Conservation (phyloP, 2,797 vertebrate genomes). For the Pseudomugil gertrudae region DNA sequence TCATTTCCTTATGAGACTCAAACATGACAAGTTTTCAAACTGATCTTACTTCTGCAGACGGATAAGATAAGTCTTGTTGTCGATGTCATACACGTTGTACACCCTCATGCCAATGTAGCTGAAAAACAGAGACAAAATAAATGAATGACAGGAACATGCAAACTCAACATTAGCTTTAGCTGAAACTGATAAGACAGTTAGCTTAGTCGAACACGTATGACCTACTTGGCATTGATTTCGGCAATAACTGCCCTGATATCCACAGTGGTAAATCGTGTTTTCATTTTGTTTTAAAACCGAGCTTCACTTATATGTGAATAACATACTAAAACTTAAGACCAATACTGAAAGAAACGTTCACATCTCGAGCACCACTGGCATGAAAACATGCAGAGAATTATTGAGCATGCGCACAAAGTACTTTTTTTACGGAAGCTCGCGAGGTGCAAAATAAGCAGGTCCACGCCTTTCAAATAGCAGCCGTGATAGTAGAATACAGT, state of each 20-base stretch:
- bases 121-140: constrained; percentile 17
- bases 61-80: constrained; percentile 97
- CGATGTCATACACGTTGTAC: constrained; percentile 97
- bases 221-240: constrained; percentile 91
- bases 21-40: constrained; percentile 11
- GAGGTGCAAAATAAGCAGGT: constrained; percentile 20
- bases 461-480: constrained; percentile 45
- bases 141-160: constrained; percentile 12
- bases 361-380: constrained; percentile 31
- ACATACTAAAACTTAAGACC: neutral
- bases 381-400: constrained; percentile 4
- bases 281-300: constrained; percentile 80
- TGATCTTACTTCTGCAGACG: constrained; percentile 94
- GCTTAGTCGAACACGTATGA: constrained; percentile 28
- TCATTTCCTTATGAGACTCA: neutral
- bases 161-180: constrained; percentile 6
- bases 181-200: constrained; percentile 35
- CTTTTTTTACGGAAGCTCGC: constrained; percentile 61
- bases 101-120: constrained; percentile 97
- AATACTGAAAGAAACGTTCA: constrained; percentile 9
- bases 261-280: constrained; percentile 90
- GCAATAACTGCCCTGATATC: constrained; percentile 91
- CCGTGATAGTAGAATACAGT: constrained; percentile 24
- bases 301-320: neutral
- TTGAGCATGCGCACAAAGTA: constrained; percentile 51